These are phyloP conservation scores for Spondyliosoma cantharus DNA, from an alignment of 2,797 vertebrate species.

Conservation along the genomic window DNA sequence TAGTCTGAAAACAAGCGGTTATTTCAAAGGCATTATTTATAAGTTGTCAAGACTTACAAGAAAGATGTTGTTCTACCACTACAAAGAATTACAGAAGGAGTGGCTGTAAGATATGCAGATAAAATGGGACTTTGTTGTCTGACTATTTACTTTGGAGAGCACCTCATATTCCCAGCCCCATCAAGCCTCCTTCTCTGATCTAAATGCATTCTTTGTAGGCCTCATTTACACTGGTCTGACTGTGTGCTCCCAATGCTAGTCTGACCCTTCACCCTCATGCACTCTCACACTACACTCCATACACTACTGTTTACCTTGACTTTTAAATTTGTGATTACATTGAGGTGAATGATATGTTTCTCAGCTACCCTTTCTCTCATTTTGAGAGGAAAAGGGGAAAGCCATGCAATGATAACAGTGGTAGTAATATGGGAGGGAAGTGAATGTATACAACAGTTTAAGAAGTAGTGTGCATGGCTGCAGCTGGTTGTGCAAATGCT, in stretches of 20 bases:
- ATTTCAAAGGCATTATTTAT: conserved; percentile 15
- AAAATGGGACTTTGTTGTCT: conserved; percentile 27
- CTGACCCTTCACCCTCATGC: conserved; percentile 4
- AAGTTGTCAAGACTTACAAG: conserved; percentile 7
- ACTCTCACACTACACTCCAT: not conserved
- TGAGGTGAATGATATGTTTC: not conserved
- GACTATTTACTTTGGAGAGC: not conserved
- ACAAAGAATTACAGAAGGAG: conserved; percentile 2
- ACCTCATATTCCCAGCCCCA: not conserved
- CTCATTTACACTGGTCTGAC: conserved; percentile 26
- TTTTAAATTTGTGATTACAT: not conserved
- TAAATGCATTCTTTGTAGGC: conserved; percentile 14
- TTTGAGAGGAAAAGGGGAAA: not conserved
- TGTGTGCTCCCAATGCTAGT: conserved; percentile 2
- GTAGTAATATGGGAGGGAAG: not conserved
- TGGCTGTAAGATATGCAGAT: conserved; percentile 10
- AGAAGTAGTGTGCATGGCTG: not conserved
- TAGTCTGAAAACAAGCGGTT: not conserved
- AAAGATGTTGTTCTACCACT: not conserved
- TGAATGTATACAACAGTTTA: not conserved
- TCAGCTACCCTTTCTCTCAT: not conserved
- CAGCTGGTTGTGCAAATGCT: conserved; percentile 10
- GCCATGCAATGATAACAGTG: not conserved
- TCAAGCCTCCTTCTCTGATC: conserved; percentile 18
- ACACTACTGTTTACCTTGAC: not conserved